Evolutionary conservation across 2,113 vertebrate genomes (phyloP), one percentile per base, ranked within the genome.

Genomic region (Archocentrus centrarchus): DNA sequence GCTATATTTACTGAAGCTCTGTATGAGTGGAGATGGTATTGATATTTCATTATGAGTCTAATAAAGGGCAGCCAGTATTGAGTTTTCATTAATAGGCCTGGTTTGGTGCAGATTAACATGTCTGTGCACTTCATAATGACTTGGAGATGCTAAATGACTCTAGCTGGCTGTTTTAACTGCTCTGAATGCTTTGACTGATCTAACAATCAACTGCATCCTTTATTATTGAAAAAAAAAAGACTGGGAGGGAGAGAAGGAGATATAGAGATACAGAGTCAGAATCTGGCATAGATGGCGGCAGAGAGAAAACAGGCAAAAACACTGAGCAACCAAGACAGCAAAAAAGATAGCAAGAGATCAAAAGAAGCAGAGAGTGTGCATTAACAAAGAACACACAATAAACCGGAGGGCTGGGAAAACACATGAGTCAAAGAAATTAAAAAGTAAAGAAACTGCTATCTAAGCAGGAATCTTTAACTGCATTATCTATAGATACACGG

Each of bases 11-110:
- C 90, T 82, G 83, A 91, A 86, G 89, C 62, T 15, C 86, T 84
- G 86, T 89, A 80, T 88, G 89, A 88, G 90, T 80, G 82, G 82
- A 91, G 86, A 88, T 86, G 89, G 77, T 93, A 95, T 95, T 95
- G 93, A 94, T 94, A 94, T 95, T 94, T 95, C 85, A 94, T 95
- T 94, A 93, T 77, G 83, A 89, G 87, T 90, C 92, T 92, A 93
- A 93, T 94, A 95, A 94, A 95, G 91, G 92, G 90, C 90, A 92
- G 83, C 73, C 68, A 62, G 73, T 91, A 93, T 93, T 91, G 93
- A 93, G 77, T 91, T 94, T 93, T 94, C 90, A 95, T 96, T 94
- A 93, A 93, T 90, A 91, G 86, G 80, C 84, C 77, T 86, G 88
- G 89, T 93, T 91, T 78, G 87, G 90, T 87, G 88, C 84, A 89